Conservation (phyloP, 2,113 vertebrate genomes). For the Microcebus griseorufus region DNA sequence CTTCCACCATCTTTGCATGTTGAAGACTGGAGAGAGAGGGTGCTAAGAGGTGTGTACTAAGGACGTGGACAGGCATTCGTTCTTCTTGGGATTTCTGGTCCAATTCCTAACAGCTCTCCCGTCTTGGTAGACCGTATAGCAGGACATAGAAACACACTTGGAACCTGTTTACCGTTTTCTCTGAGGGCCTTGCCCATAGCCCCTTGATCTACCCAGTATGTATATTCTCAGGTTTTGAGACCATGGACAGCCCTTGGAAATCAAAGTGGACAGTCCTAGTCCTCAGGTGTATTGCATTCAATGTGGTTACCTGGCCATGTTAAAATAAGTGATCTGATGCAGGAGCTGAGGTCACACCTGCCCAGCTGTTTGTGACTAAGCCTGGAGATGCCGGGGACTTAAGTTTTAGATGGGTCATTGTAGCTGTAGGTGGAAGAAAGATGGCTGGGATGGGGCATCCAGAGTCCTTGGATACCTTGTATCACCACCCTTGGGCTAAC, state of each 20-base stretch:
- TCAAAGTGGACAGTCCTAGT: neutral
- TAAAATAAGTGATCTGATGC: neutral
- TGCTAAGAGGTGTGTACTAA: too few relatives aligned
- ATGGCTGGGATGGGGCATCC: too few relatives aligned
- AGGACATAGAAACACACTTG: neutral
- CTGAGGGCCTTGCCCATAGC: neutral
- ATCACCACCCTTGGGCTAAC: neutral
- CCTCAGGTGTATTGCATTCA: neutral
- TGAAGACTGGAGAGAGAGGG: neutral
- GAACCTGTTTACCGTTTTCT: neutral
- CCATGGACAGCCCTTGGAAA: neutral
- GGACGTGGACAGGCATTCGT: neutral
- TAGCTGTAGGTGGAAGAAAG: neutral
- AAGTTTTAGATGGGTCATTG: neutral
- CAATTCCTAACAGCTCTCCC: neutral
- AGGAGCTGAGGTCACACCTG: neutral
- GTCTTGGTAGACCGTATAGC: too few relatives aligned
- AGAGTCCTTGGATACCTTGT: neutral
- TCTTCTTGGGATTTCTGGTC: neutral
- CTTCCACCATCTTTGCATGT: neutral
- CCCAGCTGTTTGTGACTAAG: neutral
- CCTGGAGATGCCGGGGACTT: neutral
- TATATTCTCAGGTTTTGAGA: neutral
- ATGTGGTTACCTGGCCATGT: neutral
- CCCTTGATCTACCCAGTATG: neutral